A percentile compares a stretch with the other conserved stretches of the same genome.
Conservation (phyloP, 2,113 vertebrate species). For the Embiotoca jacksoni region DNA sequence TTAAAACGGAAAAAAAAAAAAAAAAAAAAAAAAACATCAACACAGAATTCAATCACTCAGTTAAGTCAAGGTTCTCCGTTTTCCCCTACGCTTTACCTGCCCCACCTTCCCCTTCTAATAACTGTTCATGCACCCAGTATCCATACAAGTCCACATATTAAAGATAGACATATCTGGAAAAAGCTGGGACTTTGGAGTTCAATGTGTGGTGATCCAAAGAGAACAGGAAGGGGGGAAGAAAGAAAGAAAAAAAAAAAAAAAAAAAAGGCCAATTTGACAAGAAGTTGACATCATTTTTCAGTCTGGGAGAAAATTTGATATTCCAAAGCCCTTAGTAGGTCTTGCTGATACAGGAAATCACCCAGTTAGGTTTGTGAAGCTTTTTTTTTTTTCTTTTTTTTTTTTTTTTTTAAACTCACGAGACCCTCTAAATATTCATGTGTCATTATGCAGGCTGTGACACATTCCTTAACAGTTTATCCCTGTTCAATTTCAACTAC, state of each 20-base stretch:
- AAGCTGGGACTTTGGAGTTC: slow-evolving; percentile 66
- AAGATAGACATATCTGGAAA: slow-evolving; percentile 78
- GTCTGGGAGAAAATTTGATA: slow-evolving; percentile 55
- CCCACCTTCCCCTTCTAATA: slow-evolving; percentile 45
- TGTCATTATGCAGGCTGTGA: slow-evolving; percentile 34
- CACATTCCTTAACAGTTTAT: slow-evolving; percentile 55
- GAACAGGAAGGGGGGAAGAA: slow-evolving; percentile 27
- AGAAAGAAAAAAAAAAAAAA: slow-evolving; percentile 34
- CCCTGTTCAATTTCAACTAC: slow-evolving; percentile 52
- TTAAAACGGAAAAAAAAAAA: slow-evolving; percentile 75
- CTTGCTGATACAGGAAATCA: slow-evolving; percentile 56
- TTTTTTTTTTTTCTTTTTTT: slow-evolving; percentile 3
- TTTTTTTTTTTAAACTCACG: slow-evolving; percentile 15
- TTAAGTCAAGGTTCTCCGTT: slow-evolving; percentile 75
- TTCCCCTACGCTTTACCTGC: slow-evolving; percentile 43
- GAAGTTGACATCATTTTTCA: slow-evolving; percentile 75
- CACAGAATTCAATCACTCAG: slow-evolving; percentile 77
- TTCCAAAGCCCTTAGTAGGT: slow-evolving; percentile 74
- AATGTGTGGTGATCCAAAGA: slow-evolving; percentile 55
- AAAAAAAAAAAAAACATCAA: slow-evolving; percentile 51
- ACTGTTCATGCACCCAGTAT: slow-evolving; percentile 80
- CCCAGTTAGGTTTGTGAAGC: background rate
- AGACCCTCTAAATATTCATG: slow-evolving; percentile 46
- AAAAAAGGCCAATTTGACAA: slow-evolving; percentile 60
- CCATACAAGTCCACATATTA: slow-evolving; percentile 79